Evolutionary conservation across 2,113 vertebrate genomes (phyloP), one percentile per base, ranked within the genome.

Genomic region (Paratilapia polleni): DNA sequence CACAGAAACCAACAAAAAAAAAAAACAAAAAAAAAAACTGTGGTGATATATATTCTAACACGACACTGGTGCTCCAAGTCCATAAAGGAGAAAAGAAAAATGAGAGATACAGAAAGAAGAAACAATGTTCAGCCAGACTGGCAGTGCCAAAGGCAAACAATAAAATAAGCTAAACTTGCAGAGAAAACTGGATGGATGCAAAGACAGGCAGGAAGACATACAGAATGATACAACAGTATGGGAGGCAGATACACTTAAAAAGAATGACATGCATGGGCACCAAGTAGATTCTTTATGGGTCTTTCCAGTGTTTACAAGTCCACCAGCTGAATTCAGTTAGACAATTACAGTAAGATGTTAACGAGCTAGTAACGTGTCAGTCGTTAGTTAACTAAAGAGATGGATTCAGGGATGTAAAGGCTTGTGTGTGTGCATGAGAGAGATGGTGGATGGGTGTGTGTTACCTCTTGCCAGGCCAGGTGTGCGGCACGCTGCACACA

Each of bases 391-490:
- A 60, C 9, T 31, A 19, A 47, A 66, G 19, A 59, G 3, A 58
- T 19, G 56, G 19, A 56, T 61, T 62, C 54, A 57, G 66, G 38
- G 14, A 38, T 24, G 47, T 84, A 24, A 77, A 60, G 34, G 57
- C 20, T 60, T 56, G 15, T 59, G 62, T 34, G 2, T 62, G 38
- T 77, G 62, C 47, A 56, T 43, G 28, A 41, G 75, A 52, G 59
- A 22, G 34, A n/a, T 26, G 74, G 64, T 59, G 47, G 41, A 61
- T 64, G 77, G 22, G 49, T 81, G 87, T 76, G 88, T 93, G 78
- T 95, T 95, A 99, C 98, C 98, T 98, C 94, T 98, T 98, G 43
- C 97, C 95, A 85, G 98, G 98, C 98, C 98, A 99, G 87, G 98
- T 99, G 73, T 99, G 98, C 0, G 98, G 98, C 84, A 99, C 94